phyloP scores from a whole-genome alignment of 2,113 vertebrate genomes.

The Girardinichthys multiradiatus region DNA sequence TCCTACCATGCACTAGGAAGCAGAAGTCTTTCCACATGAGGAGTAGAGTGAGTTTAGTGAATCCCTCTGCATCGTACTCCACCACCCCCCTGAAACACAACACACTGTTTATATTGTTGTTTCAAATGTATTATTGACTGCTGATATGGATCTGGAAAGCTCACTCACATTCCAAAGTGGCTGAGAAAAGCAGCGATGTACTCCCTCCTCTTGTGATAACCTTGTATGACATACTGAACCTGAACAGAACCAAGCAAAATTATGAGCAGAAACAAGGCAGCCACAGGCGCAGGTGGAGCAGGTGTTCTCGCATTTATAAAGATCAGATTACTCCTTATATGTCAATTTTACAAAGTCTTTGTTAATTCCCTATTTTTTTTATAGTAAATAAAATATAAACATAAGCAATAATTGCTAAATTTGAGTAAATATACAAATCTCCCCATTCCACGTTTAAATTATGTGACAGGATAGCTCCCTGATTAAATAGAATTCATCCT shows the following conservation, averaged over 20 bases:
- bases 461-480: too few relatives aligned
- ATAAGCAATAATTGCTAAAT: not conserved
- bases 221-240: conserved; percentile 99
- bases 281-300: too few relatives aligned
- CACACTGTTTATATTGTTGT: not conserved
- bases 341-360: too few relatives aligned
- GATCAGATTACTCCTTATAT: too few relatives aligned
- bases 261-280: not conserved
- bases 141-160: not conserved
- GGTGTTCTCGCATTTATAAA: too few relatives aligned
- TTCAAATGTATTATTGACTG: not conserved
- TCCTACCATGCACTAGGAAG: conserved; percentile 94
- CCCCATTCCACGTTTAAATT: too few relatives aligned
- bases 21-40: conserved; percentile 99
- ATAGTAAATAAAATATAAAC: not conserved
- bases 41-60: conserved; percentile 96
- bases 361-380: too few relatives aligned
- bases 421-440: too few relatives aligned
- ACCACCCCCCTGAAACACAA: conserved; percentile 88
- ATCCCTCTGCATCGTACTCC: conserved; percentile 97
- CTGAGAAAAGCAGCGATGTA: conserved; percentile 99
- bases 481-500: too few relatives aligned
- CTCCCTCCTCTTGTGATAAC: conserved; percentile 97
- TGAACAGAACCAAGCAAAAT: conserved; percentile 58
- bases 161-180: conserved; percentile 98